Evolutionary conservation across 1,140 invertebrate species (phyloP).

Genomic region (Psilanteris sp.): DNA sequence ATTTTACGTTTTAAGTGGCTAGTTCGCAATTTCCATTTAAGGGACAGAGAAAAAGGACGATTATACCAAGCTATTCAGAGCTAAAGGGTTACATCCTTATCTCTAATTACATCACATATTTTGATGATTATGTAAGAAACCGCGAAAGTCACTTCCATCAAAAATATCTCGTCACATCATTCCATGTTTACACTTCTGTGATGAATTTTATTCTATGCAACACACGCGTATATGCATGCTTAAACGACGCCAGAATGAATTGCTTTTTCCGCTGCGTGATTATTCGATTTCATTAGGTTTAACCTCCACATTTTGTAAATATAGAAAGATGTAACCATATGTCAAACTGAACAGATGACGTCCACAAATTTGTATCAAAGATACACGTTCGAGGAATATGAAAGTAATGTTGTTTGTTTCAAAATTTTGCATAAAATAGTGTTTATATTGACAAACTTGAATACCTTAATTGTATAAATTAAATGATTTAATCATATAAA

Average conservation of each 20-base stretch:
- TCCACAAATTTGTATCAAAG: slow-evolving; percentile 20
- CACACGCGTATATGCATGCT: slow-evolving; percentile 2
- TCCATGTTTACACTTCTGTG: slow-evolving; percentile 31
- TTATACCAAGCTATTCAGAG: no score
- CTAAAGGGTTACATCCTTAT: no score
- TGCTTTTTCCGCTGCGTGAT: background rate
- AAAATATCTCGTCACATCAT: slow-evolving; percentile 20
- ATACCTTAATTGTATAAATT: no score
- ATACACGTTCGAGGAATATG: slow-evolving; percentile 2
- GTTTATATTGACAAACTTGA: no score
- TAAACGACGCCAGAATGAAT: slow-evolving; percentile 2
- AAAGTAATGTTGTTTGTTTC: background rate
- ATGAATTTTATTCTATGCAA: slow-evolving; percentile 20
- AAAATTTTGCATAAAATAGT: background rate
- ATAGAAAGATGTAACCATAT: background rate
- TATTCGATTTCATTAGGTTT: background rate
- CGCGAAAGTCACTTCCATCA: slow-evolving; percentile 21
- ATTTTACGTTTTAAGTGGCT: slow-evolving; percentile 9
- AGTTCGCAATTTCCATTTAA: background rate
- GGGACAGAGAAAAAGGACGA: background rate
- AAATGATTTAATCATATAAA: no score
- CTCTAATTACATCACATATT: no score
- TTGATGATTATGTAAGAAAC: no score
- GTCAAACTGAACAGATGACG: background rate
- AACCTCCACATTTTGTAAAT: slow-evolving; percentile 9